Evolutionary conservation across 2,888 invertebrate species (phyloP).

Genomic region (Hydrotaea cyrtoneurina): DNA sequence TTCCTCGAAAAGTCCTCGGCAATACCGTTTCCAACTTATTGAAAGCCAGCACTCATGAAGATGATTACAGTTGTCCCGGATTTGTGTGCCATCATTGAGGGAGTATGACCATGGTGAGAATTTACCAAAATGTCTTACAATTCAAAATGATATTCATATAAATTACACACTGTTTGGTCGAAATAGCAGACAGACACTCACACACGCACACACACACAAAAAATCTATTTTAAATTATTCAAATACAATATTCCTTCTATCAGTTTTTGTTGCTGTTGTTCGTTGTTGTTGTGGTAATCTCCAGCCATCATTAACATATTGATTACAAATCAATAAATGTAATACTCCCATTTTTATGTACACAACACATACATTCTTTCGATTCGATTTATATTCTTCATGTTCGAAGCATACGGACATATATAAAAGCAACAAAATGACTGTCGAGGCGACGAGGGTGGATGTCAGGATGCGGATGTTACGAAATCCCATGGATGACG

Average conservation of each 20-base stretch:
- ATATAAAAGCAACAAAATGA: background rate
- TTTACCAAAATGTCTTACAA: background rate
- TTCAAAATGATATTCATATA: background rate
- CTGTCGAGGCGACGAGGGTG: too few relatives aligned
- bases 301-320: constrained; percentile 32
- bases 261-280: background rate
- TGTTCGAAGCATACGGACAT: background rate
- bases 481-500: constrained; percentile 1
- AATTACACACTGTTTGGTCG: background rate
- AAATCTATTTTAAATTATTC: constrained; percentile 15
- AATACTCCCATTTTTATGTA: constrained; percentile 36
- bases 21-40: too few relatives aligned
- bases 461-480: background rate
- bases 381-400: background rate
- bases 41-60: too few relatives aligned
- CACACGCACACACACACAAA: too few relatives aligned
- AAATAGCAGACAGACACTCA: constrained; percentile 2
- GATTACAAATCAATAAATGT: constrained; percentile 43
- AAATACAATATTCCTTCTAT: background rate
- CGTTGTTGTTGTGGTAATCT: constrained; percentile 27
- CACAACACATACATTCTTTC: background rate
- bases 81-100: too few relatives aligned
- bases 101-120: too few relatives aligned
- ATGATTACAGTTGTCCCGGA: too few relatives aligned
- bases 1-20: too few relatives aligned